A percentile compares a stretch with the other conserved stretches of the same genome.
Evolutionary conservation across 2,797 vertebrate genomes (phyloP).

Genomic region (Alectoris magna): DNA sequence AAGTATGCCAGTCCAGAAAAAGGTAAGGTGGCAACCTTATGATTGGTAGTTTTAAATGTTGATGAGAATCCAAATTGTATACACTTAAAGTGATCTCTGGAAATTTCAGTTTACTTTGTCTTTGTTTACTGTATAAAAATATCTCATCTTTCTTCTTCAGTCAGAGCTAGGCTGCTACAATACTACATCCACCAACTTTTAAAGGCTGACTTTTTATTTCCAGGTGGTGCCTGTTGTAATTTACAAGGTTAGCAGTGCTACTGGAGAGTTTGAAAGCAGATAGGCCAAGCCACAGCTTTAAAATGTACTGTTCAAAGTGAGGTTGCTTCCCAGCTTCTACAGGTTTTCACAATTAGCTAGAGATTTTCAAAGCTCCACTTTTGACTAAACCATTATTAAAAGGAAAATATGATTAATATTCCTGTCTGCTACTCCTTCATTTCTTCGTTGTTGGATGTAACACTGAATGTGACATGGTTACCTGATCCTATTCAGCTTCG

Average conservation of each 20-base stretch:
- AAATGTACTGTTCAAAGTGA: constrained; percentile 33
- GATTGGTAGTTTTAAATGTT: constrained; percentile 78
- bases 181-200: constrained; percentile 41
- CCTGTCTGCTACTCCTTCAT: constrained; percentile 72
- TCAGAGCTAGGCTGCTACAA: constrained; percentile 62
- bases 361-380: constrained; percentile 78
- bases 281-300: constrained; percentile 48
- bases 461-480: constrained; percentile 16
- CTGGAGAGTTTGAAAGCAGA: constrained; percentile 50
- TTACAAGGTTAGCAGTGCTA: constrained; percentile 6
- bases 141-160: constrained; percentile 61
- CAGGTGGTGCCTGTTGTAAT: constrained; percentile 31
- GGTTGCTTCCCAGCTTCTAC: constrained; percentile 63
- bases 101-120: constrained; percentile 75
- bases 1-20: constrained; percentile 61
- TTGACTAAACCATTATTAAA: constrained; percentile 81
- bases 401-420: constrained; percentile 72
- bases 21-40: constrained; percentile 82
- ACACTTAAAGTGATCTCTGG: constrained; percentile 74
- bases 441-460: constrained; percentile 44
- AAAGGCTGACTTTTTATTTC: constrained; percentile 51
- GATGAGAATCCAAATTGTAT: constrained; percentile 69
- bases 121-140: constrained; percentile 74
- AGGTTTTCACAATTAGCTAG: constrained; percentile 75
- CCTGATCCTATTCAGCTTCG: neutral